A percentile compares a stretch with the other conserved stretches of the same genome.
Evolutionary conservation across 1,140 invertebrate genomes (phyloP).

Genomic region (Polypedilum pembai): DNA sequence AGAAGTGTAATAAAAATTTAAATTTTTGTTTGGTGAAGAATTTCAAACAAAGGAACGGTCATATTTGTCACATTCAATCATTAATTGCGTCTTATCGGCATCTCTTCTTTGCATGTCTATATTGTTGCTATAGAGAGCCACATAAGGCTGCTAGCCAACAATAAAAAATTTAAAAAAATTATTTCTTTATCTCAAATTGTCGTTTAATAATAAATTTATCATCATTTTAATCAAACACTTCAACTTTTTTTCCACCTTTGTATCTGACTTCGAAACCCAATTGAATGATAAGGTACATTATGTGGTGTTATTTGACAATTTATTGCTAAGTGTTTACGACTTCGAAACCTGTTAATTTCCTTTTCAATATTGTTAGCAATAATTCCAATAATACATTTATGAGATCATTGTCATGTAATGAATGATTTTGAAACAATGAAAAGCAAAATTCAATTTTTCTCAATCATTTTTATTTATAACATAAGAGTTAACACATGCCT

Average conservation of each 20-base stretch:
- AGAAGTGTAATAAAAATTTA: not conserved
- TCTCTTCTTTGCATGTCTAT: not conserved
- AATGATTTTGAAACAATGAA: not conserved
- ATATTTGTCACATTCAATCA: not conserved
- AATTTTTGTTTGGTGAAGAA: not conserved
- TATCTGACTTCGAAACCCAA: constrained; percentile 7
- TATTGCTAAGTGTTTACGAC: not conserved
- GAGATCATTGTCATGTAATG: not conserved
- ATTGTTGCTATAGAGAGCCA: not conserved
- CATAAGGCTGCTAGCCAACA: not conserved
- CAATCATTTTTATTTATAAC: too few species aligned
- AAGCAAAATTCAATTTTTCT: not conserved
- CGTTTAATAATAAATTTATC: not conserved
- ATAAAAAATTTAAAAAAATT: not conserved
- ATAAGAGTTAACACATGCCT: too few species aligned
- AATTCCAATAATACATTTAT: not conserved
- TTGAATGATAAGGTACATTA: not conserved
- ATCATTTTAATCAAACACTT: not conserved
- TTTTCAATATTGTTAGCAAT: not conserved
- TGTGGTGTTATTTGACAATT: not conserved
- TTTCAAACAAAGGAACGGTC: not conserved
- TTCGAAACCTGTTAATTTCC: not conserved
- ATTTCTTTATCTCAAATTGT: not conserved
- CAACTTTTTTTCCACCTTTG: not conserved
- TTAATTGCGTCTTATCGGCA: not conserved